Evolutionary conservation across 37 sponge, comb jelly and placozoan genomes (phyloP), one percentile per base, ranked within the genome.

Genomic region (Crambe crambe): DNA sequence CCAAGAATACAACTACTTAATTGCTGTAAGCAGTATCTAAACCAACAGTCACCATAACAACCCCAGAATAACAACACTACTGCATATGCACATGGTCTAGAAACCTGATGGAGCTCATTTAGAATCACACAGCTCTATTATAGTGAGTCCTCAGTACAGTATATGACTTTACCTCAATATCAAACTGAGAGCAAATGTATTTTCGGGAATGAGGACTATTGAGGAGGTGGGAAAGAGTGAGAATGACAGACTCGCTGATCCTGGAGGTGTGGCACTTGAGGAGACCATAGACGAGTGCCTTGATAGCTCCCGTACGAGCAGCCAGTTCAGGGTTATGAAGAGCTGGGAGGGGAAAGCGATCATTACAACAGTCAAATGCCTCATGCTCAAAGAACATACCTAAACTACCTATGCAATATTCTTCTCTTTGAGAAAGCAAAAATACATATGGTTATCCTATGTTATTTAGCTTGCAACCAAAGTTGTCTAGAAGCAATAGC

Each of bases 161-260:
- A 41, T 69, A 56, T 36, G n/a, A 9, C 18, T 72, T 25, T 60
- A 89, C 89, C 74, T 89, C 85, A 23, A 89, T 74, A 77, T 89
- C 89, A 34, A 89, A 57, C 17, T 89, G 89, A 29, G 84, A 41
- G 20, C 89, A 27, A 44, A 87, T 66, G 76, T 84, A 88, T 56
- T 76, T 75, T 38, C 93, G 42, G 0, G 93, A 75, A 41, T 34
- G 37, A 0, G 89, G 86, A 9, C 42, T 42, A 56, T 92, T 88
- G 72, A 88, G 67, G 5, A 92, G 85, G 66, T 84, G 41, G 22
- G 70, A 29, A n/a, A 92, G 78, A 6, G 80, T 70, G 23, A 88
- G 56, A 17, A 80, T 51, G 15, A 92, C 70, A 3, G 73, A 40
- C 57, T 92, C 93, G 37, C 64, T 88, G 57, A 92, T 83, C n/a